Percentiles rank a stretch among this genome's conserved stretches.
Conservation (phyloP, 2,113 vertebrate species). For the Thoracochromis brauschi region DNA sequence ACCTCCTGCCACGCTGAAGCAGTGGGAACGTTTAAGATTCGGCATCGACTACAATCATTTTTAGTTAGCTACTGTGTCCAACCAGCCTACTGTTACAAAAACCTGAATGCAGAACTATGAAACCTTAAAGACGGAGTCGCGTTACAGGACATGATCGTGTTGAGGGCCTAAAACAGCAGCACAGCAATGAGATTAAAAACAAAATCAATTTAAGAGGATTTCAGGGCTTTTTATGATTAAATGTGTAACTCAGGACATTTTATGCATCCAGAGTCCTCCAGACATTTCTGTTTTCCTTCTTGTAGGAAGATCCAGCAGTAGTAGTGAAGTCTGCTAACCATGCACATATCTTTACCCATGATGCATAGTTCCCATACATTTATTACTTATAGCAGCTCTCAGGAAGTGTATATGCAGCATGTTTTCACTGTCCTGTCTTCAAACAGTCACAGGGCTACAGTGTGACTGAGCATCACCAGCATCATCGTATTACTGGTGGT, state of each 20-base stretch:
- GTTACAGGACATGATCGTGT: background rate
- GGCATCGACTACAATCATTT: background rate
- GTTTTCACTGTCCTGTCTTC: background rate
- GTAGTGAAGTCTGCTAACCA: background rate
- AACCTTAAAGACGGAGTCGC: background rate
- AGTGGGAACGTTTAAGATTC: background rate
- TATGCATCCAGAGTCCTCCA: background rate
- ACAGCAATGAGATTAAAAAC: background rate
- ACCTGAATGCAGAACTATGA: background rate
- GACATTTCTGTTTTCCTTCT: background rate
- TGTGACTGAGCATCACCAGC: background rate
- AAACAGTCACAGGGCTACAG: background rate
- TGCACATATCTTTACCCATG: background rate
- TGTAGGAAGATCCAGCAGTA: rapidly evolving
- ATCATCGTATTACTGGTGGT: background rate
- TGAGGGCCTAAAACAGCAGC: background rate
- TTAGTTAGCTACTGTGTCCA: background rate
- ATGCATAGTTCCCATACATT: background rate
- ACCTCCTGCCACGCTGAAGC: background rate
- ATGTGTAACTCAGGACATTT: background rate
- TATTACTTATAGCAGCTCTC: background rate
- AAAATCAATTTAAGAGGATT: background rate
- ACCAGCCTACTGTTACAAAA: background rate
- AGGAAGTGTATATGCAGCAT: background rate
- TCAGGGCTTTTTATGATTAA: background rate